These are phyloP conservation scores for Drosophila neutralis DNA, from an alignment of 2,888 invertebrate genomes.

Conservation along the genomic window DNA sequence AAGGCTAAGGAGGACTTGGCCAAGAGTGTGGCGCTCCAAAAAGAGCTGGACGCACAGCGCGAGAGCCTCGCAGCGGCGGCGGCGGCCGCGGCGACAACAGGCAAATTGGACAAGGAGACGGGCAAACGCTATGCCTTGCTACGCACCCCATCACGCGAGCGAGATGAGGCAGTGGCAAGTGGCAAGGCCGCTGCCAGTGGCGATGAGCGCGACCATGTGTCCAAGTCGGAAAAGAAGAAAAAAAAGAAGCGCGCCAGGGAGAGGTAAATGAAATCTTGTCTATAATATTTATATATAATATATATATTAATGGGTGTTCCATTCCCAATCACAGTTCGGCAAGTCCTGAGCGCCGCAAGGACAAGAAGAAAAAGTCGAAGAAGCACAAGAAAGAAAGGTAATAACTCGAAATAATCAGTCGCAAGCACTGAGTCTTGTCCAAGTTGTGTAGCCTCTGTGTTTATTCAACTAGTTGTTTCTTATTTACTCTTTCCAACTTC, in stretches of 20 bases:
- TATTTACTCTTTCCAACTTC: slow-evolving; percentile 37
- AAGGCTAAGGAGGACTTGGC: slow-evolving; percentile 86
- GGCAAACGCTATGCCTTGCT: slow-evolving; percentile 89
- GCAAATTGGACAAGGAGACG: slow-evolving; percentile 81
- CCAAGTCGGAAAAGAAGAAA: slow-evolving; percentile 86
- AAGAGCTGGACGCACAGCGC: slow-evolving; percentile 85
- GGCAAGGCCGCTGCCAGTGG: slow-evolving; percentile 78
- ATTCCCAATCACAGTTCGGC: slow-evolving; percentile 86
- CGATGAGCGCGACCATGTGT: slow-evolving; percentile 80
- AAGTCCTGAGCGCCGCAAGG: slow-evolving; percentile 89
- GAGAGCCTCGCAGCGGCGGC: slow-evolving; percentile 81
- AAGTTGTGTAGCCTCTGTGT: slow-evolving; percentile 54
- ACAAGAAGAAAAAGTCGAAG: slow-evolving; percentile 92
- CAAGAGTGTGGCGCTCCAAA: slow-evolving; percentile 85
- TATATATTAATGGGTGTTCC: background rate
- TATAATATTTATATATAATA: background rate
- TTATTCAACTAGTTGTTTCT: slow-evolving; percentile 47
- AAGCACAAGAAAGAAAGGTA: slow-evolving; percentile 91
- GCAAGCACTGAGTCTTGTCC: slow-evolving; percentile 10
- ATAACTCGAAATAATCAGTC: slow-evolving; percentile 69
- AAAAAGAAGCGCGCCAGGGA: slow-evolving; percentile 90
- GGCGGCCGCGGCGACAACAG: slow-evolving; percentile 65
- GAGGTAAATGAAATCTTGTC: slow-evolving; percentile 53
- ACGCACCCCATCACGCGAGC: slow-evolving; percentile 90
- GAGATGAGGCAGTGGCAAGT: slow-evolving; percentile 72